Conservation (phyloP, 2,797 vertebrate species). For the Sphaeramia orbicularis region DNA sequence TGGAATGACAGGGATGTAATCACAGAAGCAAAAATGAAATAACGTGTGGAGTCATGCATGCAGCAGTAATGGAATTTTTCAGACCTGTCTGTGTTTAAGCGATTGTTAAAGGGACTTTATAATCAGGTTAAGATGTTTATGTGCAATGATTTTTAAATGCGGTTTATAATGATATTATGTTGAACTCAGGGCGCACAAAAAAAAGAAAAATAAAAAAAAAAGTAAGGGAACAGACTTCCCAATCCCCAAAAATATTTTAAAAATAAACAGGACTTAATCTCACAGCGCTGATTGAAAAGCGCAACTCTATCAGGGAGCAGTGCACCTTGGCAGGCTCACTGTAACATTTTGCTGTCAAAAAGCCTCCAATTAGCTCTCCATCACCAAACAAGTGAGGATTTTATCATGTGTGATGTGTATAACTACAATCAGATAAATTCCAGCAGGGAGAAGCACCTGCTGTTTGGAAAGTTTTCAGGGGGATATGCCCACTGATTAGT, state of each 20-base stretch:
- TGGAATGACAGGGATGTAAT: conserved; percentile 75
- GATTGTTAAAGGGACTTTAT: conserved; percentile 90
- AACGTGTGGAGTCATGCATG: conserved; percentile 83
- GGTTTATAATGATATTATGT: conserved; percentile 82
- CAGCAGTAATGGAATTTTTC: conserved; percentile 74
- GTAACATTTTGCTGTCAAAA: conserved; percentile 57
- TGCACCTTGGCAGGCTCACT: conserved; percentile 36
- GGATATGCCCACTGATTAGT: conserved; percentile 65
- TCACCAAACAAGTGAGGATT: conserved; percentile 55
- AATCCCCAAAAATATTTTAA: conserved; percentile 37
- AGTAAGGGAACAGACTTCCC: background rate
- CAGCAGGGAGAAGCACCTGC: conserved; percentile 61
- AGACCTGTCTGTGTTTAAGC: conserved; percentile 77
- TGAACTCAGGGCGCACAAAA: conserved; percentile 38
- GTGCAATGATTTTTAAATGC: conserved; percentile 78
- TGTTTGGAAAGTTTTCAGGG: conserved; percentile 66
- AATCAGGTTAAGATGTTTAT: conserved; percentile 83
- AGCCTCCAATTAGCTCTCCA: conserved; percentile 70
- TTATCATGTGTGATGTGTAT: conserved; percentile 48
- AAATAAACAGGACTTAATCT: conserved; percentile 36
- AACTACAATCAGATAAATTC: conserved; percentile 62
- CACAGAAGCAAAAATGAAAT: conserved; percentile 77
- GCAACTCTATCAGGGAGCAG: conserved; percentile 34
- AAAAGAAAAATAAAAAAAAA: conserved; percentile 8
- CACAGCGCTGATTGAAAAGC: conserved; percentile 29